Conservation (phyloP, 2,113 vertebrate genomes). For the Cryptomyrus ogoouensis region DNA sequence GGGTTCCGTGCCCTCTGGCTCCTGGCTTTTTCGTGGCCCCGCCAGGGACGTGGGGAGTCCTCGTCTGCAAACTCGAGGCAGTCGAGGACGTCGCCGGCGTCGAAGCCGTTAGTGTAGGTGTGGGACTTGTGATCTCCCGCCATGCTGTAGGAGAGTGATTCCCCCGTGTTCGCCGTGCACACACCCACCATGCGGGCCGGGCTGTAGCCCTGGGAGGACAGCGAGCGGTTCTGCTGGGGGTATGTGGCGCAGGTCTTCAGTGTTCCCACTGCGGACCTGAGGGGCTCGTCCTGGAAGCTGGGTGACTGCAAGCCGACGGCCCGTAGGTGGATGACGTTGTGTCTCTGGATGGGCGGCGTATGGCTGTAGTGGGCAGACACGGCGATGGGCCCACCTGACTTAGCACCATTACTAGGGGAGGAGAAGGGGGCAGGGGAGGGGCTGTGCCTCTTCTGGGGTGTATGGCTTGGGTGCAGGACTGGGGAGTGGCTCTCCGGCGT, state of each 20-base stretch:
- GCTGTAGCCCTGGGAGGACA: conserved; percentile 94
- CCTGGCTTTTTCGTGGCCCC: conserved; percentile 76
- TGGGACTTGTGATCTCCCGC: conserved; percentile 87
- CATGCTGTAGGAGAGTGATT: conserved; percentile 73
- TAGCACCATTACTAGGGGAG: conserved; percentile 71
- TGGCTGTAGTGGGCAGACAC: conserved; percentile 89
- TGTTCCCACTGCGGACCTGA: conserved; percentile 76
- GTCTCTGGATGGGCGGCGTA: conserved; percentile 82
- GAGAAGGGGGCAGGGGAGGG: conserved; percentile 71
- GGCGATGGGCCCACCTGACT: conserved; percentile 68
- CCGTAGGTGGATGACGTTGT: conserved; percentile 90
- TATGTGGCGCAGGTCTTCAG: conserved; percentile 94
- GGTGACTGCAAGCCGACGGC: conserved; percentile 77
- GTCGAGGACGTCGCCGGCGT: conserved; percentile 74
- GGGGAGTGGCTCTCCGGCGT: conserved; percentile 81
- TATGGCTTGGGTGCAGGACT: conserved; percentile 71
- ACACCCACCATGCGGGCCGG: conserved; percentile 79
- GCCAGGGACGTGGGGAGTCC: conserved; percentile 67
- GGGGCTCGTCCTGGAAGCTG: conserved; percentile 78
- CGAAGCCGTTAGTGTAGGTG: conserved; percentile 86
- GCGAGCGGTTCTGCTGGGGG: conserved; percentile 90
- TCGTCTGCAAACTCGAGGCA: conserved; percentile 87
- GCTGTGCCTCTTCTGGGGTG: conserved; percentile 73
- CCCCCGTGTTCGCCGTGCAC: conserved; percentile 59
- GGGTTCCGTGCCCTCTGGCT: conserved; percentile 71